These are phyloP conservation scores for Caranx ignobilis DNA, from an alignment of 2,113 vertebrate genomes.

Conservation along the genomic window DNA sequence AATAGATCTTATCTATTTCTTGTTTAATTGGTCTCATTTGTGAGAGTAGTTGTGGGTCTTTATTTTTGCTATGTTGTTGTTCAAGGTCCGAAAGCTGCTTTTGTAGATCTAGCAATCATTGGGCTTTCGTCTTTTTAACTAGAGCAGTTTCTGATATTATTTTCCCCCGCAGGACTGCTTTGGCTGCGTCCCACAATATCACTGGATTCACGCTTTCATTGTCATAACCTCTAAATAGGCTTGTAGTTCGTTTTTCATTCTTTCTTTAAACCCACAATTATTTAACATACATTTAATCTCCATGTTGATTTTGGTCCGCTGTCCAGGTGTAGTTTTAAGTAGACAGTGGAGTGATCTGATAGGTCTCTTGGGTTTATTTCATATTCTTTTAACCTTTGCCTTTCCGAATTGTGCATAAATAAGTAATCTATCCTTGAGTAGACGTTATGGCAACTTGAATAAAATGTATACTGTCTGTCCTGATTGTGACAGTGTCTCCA, in stretches of 20 bases:
- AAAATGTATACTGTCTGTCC: neutral
- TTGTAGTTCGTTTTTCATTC: neutral
- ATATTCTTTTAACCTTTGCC: neutral
- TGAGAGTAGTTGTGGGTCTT: neutral
- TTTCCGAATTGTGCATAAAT: neutral
- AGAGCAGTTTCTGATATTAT: conserved; percentile 3
- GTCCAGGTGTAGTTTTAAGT: conserved; percentile 9
- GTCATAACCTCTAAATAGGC: no score
- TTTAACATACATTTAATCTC: conserved; percentile 5
- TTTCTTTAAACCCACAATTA: neutral
- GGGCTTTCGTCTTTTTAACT: neutral
- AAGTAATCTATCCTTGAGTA: neutral
- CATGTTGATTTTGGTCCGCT: neutral
- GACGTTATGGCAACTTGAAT: neutral
- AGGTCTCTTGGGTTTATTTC: neutral
- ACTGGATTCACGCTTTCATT: no score
- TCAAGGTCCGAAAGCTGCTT: neutral
- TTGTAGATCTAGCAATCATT: no score
- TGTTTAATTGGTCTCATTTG: conserved; percentile 10
- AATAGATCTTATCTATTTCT: conserved; percentile 5
- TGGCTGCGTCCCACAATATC: conserved; percentile 3
- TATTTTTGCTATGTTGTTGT: neutral
- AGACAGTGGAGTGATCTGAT: neutral
- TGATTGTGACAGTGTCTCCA: neutral
- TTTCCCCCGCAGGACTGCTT: neutral